Conservation (phyloP, 2,113 vertebrate genomes). For the Hippopotamus amphibius region DNA sequence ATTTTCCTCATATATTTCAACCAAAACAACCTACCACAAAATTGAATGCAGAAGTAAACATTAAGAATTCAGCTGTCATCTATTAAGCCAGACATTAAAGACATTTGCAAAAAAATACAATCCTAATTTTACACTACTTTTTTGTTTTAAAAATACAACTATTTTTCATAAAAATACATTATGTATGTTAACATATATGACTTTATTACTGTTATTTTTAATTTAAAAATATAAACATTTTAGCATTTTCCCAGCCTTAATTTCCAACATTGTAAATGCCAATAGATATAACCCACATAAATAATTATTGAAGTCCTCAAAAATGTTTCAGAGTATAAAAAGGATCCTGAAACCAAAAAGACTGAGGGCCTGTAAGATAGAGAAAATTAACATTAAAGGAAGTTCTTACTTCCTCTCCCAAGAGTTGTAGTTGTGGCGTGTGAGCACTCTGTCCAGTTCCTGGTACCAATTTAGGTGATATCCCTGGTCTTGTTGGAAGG, state of each 20-base stretch:
- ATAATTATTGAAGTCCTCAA: background rate
- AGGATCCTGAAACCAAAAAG: background rate
- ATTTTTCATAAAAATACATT: constrained; percentile 2
- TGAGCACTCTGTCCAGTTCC: constrained; percentile 73
- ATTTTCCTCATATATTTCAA: background rate
- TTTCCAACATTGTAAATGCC: background rate
- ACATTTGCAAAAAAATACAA: background rate
- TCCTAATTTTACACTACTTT: background rate
- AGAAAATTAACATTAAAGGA: background rate
- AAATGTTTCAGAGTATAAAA: constrained; percentile 28
- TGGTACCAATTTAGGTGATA: constrained; percentile 73
- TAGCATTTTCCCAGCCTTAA: background rate
- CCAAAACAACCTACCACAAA: background rate
- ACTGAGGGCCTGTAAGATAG: background rate
- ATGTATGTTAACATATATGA: background rate
- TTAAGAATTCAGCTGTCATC: background rate
- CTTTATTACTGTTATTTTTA: constrained; percentile 19
- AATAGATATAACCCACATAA: background rate
- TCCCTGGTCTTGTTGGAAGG: constrained; percentile 26
- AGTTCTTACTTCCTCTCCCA: constrained; percentile 86
- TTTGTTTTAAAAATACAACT: background rate
- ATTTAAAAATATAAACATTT: background rate
- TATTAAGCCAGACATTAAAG: background rate
- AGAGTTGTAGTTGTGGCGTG: constrained; percentile 81
- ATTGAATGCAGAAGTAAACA: background rate